These are phyloP conservation scores for Synodontis membranacea DNA, from an alignment of 2,113 vertebrate species.

Conservation along the genomic window DNA sequence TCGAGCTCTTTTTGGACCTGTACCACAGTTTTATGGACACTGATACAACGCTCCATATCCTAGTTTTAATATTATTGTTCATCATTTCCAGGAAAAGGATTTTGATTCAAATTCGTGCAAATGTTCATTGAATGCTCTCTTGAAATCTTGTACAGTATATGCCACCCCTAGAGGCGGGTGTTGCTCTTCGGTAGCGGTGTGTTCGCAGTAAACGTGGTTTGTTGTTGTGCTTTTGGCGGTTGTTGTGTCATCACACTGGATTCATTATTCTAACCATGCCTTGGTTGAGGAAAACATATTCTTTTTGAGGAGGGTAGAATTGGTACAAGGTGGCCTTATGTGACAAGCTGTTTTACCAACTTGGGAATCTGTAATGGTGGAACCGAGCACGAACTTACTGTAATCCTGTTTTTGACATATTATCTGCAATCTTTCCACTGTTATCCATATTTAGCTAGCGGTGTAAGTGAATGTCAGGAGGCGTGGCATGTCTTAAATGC, in stretches of 20 bases:
- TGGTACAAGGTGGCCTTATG: not conserved
- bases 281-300: not conserved
- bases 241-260: not conserved
- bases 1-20: not conserved
- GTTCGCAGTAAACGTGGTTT: not conserved
- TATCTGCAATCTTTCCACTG: not conserved
- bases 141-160: not conserved
- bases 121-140: not conserved
- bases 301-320: not conserved
- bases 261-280: not conserved
- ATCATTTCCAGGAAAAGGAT: not conserved
- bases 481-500: not conserved
- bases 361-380: not conserved
- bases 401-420: not conserved
- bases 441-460: not conserved
- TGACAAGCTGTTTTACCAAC: not conserved
- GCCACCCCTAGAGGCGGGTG: not conserved
- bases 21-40: not conserved
- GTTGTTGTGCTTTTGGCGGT: not conserved
- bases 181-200: not conserved
- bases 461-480: not conserved
- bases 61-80: not conserved
- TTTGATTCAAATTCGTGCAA: not conserved
- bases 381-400: not conserved
- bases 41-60: not conserved